Evolutionary conservation across 2,113 vertebrate genomes (phyloP).

Genomic region (Labeo rohita): DNA sequence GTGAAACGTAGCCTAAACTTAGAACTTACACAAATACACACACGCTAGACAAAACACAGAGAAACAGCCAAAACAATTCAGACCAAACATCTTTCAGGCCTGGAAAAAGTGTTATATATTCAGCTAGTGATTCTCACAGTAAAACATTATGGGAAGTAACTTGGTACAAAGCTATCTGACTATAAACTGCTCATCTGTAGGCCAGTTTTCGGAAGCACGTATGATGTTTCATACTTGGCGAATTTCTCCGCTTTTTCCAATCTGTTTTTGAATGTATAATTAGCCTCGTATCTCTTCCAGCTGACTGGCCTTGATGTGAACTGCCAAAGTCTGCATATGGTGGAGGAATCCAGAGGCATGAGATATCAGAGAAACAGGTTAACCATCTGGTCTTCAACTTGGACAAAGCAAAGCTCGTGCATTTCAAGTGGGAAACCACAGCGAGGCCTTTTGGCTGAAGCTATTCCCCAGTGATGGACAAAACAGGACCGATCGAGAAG

Average conservation of each 20-base stretch:
- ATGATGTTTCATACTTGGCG: slow-evolving; percentile 44
- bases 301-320: slow-evolving; percentile 69
- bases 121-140: slow-evolving; percentile 4
- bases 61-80: slow-evolving; percentile 41
- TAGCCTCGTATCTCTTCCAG: slow-evolving; percentile 73
- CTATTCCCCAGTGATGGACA: slow-evolving; percentile 72
- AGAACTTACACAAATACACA: slow-evolving; percentile 48
- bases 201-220: slow-evolving; percentile 23
- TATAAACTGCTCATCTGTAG: background rate
- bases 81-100: slow-evolving; percentile 6
- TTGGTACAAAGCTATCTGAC: background rate
- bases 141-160: slow-evolving; percentile 12
- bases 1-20: slow-evolving; percentile 46
- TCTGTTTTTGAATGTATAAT: slow-evolving; percentile 67
- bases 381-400: slow-evolving; percentile 77
- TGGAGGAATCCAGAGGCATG: slow-evolving; percentile 70
- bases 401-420: slow-evolving; percentile 70
- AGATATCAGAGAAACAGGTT: slow-evolving; percentile 73
- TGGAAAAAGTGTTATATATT: background rate
- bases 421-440: slow-evolving; percentile 72
- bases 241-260: slow-evolving; percentile 60
- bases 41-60: slow-evolving; percentile 47
- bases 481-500: slow-evolving; percentile 59
- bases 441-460: slow-evolving; percentile 70
- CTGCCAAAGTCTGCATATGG: slow-evolving; percentile 68